phyloP scores from a whole-genome alignment of 2,797 vertebrate species.

The Pantherophis vulpinus region DNA sequence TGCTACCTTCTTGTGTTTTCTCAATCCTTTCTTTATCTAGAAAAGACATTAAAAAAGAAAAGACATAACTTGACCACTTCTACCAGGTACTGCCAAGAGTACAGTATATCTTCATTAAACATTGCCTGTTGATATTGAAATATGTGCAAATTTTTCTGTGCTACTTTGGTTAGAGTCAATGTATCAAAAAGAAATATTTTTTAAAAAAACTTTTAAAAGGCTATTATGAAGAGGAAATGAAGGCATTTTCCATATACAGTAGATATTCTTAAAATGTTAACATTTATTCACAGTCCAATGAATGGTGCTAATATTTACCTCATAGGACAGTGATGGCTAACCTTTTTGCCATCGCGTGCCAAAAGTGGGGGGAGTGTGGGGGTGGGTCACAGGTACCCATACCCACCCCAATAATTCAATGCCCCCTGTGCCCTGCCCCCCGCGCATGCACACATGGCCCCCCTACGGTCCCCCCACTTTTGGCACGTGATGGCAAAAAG shows the following conservation, averaged over 20 bases:
- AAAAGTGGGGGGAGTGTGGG: no score
- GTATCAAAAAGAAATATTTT: neutral
- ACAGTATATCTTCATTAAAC: neutral
- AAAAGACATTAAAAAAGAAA: neutral
- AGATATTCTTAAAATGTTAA: neutral
- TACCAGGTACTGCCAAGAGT: neutral
- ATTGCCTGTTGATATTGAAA: neutral
- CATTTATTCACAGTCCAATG: neutral
- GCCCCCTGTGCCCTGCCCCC: no score
- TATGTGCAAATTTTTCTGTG: neutral
- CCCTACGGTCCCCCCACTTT: no score
- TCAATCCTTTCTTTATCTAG: neutral
- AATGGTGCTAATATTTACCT: neutral
- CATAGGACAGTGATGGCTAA: neutral
- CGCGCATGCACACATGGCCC: no score
- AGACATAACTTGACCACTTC: neutral
- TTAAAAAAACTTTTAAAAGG: neutral
- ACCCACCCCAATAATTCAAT: no score
- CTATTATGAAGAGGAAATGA: neutral
- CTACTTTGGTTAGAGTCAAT: neutral
- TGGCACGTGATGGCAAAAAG: no score
- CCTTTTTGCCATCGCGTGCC: no score
- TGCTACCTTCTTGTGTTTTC: neutral
- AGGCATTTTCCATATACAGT: neutral
- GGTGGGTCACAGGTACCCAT: no score